phyloP scores from a whole-genome alignment of 37 sponge, comb jelly and placozoan species.

The Halichondria panicea region DNA sequence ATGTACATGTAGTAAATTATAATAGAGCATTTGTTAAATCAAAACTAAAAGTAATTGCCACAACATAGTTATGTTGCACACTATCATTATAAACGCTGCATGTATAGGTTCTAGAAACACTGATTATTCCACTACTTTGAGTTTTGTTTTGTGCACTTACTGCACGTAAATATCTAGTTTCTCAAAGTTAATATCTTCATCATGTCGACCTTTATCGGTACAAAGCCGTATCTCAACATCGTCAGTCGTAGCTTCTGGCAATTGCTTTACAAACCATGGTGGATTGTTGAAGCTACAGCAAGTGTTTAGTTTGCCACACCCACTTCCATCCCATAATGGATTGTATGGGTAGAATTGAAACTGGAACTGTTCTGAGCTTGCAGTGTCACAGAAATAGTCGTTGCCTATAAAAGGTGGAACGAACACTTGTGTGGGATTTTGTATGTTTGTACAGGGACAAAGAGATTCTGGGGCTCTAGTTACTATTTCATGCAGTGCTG shows the following conservation, averaged over 20 bases:
- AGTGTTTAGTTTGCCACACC: slow-evolving; percentile 23
- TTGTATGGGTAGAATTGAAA: slow-evolving; percentile 14
- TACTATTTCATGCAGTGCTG: slow-evolving; percentile 8
- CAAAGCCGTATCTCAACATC: slow-evolving; percentile 48
- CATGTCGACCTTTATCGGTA: neutral
- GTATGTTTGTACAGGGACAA: slow-evolving; percentile 25
- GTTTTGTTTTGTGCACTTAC: too few relatives aligned
- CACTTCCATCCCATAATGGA: slow-evolving; percentile 43
- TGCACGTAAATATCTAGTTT: slow-evolving; percentile 7
- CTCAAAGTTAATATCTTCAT: neutral
- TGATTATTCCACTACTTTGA: too few relatives aligned
- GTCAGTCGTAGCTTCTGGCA: slow-evolving; percentile 12
- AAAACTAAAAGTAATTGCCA: too few relatives aligned
- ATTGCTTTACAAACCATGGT: slow-evolving; percentile 30
- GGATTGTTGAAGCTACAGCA: slow-evolving; percentile 30
- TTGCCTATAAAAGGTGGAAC: neutral
- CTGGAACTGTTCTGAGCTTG: neutral
- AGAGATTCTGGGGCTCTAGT: neutral
- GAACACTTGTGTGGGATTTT: neutral
- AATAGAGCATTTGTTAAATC: too few relatives aligned
- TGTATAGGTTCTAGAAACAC: too few relatives aligned
- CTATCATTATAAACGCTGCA: too few relatives aligned
- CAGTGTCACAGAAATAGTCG: slow-evolving; percentile 40
- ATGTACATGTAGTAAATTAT: too few relatives aligned
- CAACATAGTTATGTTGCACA: too few relatives aligned